Percentiles rank a stretch among this genome's conserved stretches.
Conservation (phyloP, 2,113 vertebrate species). For the Gasterosteus aculeatus region DNA sequence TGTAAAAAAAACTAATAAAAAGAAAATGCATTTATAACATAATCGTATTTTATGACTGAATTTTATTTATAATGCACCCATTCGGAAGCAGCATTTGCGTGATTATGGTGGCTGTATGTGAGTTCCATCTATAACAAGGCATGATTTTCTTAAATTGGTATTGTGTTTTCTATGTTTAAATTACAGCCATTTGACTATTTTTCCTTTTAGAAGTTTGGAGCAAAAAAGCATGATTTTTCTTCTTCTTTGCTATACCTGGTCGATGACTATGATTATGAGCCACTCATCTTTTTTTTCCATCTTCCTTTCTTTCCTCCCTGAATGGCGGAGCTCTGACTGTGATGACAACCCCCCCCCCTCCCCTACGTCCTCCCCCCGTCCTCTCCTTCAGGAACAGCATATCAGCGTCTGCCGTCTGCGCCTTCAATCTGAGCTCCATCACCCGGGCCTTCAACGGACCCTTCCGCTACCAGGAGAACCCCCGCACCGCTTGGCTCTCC, state of each 20-base stretch:
- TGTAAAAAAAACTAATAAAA: background rate
- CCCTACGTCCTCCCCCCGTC: constrained; percentile 2
- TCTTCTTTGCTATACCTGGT: background rate
- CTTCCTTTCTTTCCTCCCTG: background rate
- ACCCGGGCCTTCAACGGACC: constrained; percentile 91
- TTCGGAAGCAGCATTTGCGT: background rate
- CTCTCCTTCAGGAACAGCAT: constrained; percentile 88
- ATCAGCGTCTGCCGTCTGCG: constrained; percentile 93
- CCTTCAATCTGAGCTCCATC: constrained; percentile 94
- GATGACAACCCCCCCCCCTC: background rate
- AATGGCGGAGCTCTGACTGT: background rate
- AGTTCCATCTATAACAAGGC: background rate
- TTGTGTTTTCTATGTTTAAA: background rate
- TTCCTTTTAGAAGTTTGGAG: background rate
- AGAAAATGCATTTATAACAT: no score
- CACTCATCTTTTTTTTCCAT: background rate
- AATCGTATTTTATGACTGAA: background rate
- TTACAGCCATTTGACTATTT: no score
- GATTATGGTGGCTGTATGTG: background rate
- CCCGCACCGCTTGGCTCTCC: constrained; percentile 92
- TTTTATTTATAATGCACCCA: background rate
- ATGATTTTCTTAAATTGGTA: background rate
- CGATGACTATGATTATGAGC: background rate
- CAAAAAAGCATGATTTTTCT: no score
- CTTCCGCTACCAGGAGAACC: constrained; percentile 96